phyloP scores from a whole-genome alignment of 2,113 vertebrate genomes.

The Chaetura pelagica region DNA sequence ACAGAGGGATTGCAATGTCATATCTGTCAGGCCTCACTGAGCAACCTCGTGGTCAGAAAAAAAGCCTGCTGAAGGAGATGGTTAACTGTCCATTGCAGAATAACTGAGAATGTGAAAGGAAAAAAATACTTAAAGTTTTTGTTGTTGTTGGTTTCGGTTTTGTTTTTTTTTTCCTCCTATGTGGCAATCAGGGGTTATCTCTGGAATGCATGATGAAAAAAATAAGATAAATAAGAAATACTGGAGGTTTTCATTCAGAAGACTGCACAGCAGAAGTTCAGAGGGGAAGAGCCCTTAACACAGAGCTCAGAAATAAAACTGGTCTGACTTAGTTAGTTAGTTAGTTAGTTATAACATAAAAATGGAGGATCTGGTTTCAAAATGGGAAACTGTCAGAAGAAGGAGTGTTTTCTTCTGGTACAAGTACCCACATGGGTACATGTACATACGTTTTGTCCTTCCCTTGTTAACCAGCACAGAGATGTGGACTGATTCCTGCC shows the following conservation, averaged over 20 bases:
- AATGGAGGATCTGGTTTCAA: background rate
- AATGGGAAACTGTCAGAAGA: background rate
- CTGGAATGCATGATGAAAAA: background rate
- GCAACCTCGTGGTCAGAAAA: background rate
- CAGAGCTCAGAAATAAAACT: background rate
- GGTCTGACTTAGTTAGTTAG: too few relatives aligned
- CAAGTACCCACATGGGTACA: background rate
- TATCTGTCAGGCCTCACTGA: background rate
- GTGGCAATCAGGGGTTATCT: background rate
- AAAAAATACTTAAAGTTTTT: background rate
- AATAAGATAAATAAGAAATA: background rate
- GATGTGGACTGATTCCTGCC: background rate
- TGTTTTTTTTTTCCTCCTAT: background rate
- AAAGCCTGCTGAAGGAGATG: background rate
- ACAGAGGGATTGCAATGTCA: background rate
- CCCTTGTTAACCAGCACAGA: background rate
- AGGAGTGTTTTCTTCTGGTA: background rate
- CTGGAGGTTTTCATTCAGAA: background rate
- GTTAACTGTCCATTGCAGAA: background rate
- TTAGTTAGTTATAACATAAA: background rate
- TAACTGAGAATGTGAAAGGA: background rate
- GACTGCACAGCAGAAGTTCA: background rate
- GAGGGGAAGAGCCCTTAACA: background rate
- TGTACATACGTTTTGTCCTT: background rate
- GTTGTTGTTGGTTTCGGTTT: background rate